A percentile compares a stretch with the other conserved stretches of the same genome.
These are phyloP conservation scores for Hypomecis punctinalis DNA, from an alignment of 2,888 invertebrate genomes.

Conservation along the genomic window DNA sequence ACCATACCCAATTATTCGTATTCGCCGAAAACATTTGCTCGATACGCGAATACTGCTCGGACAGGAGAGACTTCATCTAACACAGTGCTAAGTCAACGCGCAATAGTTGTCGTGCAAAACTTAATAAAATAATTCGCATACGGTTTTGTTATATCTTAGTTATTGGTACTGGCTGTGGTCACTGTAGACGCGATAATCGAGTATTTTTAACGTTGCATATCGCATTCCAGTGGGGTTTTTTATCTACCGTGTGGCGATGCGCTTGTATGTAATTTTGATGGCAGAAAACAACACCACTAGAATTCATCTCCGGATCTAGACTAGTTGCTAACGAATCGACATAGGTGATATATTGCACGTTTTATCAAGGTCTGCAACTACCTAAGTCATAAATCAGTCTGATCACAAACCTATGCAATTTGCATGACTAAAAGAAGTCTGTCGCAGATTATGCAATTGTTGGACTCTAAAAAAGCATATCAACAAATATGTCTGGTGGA, in stretches of 20 bases:
- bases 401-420: conserved; percentile 54
- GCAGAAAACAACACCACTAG: conserved; percentile 47
- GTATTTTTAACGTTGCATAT: conserved; percentile 72
- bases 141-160: conserved; percentile 46
- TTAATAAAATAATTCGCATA: conserved; percentile 45
- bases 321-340: conserved; percentile 44
- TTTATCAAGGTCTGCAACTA: conserved; percentile 49
- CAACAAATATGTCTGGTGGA: conserved; percentile 19
- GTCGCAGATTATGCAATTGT: conserved; percentile 45
- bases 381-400: conserved; percentile 44
- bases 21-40: conserved; percentile 66
- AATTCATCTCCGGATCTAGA: conserved; percentile 43
- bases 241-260: conserved; percentile 55
- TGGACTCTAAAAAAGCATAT: conserved; percentile 25
- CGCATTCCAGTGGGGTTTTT: conserved; percentile 64
- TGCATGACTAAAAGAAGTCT: conserved; percentile 50
- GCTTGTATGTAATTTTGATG: conserved; percentile 51
- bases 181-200: conserved; percentile 65
- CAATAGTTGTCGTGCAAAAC: conserved; percentile 57
- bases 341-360: conserved; percentile 35
- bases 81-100: conserved; percentile 49
- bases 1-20: conserved; percentile 71
- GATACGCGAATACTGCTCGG: conserved; percentile 61
- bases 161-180: conserved; percentile 54
- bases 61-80: conserved; percentile 49